phyloP scores from a whole-genome alignment of 2,888 invertebrate genomes.

The Coenonympha glycerion region DNA sequence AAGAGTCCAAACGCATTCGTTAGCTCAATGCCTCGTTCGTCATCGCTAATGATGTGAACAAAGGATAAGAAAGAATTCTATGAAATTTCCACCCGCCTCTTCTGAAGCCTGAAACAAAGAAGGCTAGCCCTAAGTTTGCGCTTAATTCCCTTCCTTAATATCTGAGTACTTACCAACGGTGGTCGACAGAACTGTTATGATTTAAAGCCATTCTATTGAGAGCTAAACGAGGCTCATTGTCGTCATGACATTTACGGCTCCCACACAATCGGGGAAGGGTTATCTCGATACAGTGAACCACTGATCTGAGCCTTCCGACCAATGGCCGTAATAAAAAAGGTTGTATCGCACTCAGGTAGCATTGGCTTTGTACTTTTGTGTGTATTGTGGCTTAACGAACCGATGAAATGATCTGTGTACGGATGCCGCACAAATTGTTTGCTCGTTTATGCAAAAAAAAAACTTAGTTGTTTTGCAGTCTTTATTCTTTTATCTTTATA shows the following conservation, averaged over 20 bases:
- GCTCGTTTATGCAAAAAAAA: too few species aligned
- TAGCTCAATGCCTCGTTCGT: too few species aligned
- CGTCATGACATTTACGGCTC: constrained; percentile 51
- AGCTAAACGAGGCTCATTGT: constrained; percentile 57
- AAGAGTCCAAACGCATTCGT: too few species aligned
- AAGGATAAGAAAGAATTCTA: too few species aligned
- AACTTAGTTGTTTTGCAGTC: too few species aligned
- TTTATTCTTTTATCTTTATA: too few species aligned
- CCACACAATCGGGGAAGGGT: constrained; percentile 55
- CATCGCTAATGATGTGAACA: too few species aligned
- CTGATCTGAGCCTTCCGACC: too few species aligned
- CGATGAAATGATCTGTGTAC: constrained; percentile 49
- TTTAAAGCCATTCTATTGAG: constrained; percentile 46
- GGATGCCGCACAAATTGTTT: constrained; percentile 53
- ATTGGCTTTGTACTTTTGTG: constrained; percentile 30
- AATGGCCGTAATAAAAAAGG: constrained; percentile 24
- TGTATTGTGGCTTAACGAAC: constrained; percentile 64
- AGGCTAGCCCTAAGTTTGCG: too few species aligned
- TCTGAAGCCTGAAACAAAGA: too few species aligned
- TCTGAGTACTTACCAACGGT: constrained; percentile 19
- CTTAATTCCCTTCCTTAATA: too few species aligned
- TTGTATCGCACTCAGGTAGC: constrained; percentile 54
- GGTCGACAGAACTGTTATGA: constrained; percentile 51
- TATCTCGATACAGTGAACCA: constrained; percentile 29
- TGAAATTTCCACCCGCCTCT: too few species aligned